Evolutionary conservation across 2,113 vertebrate genomes (phyloP).

Genomic region (Channa maculata): DNA sequence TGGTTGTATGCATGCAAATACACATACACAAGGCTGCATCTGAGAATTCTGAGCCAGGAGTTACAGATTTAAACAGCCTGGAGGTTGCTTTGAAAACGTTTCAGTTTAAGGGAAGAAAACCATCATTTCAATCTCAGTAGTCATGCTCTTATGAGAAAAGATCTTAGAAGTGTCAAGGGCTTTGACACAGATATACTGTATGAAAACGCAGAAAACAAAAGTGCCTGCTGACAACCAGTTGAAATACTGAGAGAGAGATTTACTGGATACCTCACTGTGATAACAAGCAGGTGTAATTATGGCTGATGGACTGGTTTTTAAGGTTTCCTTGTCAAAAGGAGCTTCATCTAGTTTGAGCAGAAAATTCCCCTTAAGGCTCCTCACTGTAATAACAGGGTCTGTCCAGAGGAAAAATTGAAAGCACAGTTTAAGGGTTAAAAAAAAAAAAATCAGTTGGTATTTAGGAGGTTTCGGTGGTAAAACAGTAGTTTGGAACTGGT

Average conservation of each 20-base stretch:
- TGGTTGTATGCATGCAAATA: too few species aligned
- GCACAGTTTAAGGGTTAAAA: conserved; percentile 16
- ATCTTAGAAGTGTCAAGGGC: too few species aligned
- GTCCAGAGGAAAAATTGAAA: background rate
- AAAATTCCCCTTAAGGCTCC: background rate
- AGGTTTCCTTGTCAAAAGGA: background rate
- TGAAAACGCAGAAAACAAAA: background rate
- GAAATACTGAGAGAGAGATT: background rate
- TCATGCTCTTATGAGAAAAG: too few species aligned
- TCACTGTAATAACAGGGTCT: conserved; percentile 16
- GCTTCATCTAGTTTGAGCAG: background rate
- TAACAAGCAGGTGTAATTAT: background rate
- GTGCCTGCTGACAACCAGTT: background rate
- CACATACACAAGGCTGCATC: too few species aligned
- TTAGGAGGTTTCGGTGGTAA: conserved; percentile 38
- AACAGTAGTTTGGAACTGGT: conserved; percentile 2
- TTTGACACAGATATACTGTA: background rate
- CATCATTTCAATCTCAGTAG: too few species aligned
- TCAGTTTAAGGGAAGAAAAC: too few species aligned
- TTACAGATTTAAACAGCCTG: too few species aligned
- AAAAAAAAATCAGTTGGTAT: conserved; percentile 12
- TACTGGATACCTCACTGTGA: background rate
- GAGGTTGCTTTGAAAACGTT: too few species aligned
- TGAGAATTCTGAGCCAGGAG: too few species aligned
- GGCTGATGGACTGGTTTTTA: conserved; percentile 5